These are phyloP conservation scores for Speoplatyrhinus poulsoni DNA, from an alignment of 2,113 vertebrate species.

Conservation along the genomic window DNA sequence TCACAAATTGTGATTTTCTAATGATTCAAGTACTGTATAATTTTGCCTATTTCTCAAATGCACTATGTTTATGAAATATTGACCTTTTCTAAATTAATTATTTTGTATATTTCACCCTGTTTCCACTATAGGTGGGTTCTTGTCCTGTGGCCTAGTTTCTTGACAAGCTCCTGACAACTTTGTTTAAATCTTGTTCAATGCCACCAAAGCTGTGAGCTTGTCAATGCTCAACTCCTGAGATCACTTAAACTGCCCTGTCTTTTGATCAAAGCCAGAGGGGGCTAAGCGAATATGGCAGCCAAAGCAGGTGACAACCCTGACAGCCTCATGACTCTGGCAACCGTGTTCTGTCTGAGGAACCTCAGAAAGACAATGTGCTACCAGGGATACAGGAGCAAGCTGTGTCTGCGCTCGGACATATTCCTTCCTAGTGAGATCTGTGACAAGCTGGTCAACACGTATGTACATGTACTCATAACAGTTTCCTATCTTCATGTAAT, in stretches of 20 bases:
- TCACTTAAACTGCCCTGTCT: slow-evolving; percentile 47
- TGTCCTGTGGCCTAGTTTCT: neutral
- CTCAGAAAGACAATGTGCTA: slow-evolving; percentile 93
- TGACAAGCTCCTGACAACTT: neutral
- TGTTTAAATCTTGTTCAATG: neutral
- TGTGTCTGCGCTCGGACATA: slow-evolving; percentile 87
- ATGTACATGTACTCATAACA: slow-evolving; percentile 39
- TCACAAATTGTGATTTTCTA: no score
- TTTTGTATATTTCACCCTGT: neutral
- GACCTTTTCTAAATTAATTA: no score
- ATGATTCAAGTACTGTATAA: no score
- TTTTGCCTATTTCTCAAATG: no score
- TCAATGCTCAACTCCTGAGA: slow-evolving; percentile 32
- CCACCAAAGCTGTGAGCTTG: neutral
- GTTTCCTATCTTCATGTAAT: neutral
- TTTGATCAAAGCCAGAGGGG: slow-evolving; percentile 39
- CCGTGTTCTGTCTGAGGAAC: slow-evolving; percentile 91
- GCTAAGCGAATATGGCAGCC: slow-evolving; percentile 69
- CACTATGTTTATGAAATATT: no score
- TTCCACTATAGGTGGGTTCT: slow-evolving; percentile 1
- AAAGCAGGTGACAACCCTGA: slow-evolving; percentile 87
- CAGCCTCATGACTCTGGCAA: slow-evolving; percentile 90
- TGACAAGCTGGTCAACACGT: slow-evolving; percentile 94
- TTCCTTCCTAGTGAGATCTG: slow-evolving; percentile 98
- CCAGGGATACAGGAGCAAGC: slow-evolving; percentile 84